Conservation (phyloP, 2,888 invertebrate species). For the Tipula helvola region DNA sequence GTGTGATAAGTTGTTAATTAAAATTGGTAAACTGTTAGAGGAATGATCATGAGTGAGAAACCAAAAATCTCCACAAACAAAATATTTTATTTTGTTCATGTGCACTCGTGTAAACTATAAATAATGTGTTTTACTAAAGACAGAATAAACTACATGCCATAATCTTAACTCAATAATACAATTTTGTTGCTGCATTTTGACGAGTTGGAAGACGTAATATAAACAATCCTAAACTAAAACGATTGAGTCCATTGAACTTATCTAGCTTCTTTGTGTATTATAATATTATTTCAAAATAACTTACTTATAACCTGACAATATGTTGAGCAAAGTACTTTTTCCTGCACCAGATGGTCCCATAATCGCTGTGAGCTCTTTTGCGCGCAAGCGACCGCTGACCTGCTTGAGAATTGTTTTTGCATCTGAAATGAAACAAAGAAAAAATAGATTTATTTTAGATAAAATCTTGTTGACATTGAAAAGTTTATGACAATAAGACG, state of each 20-base stretch:
- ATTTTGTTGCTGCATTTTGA: too few relatives aligned
- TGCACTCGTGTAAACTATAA: too few relatives aligned
- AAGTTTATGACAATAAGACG: conserved; percentile 8
- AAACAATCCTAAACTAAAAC: neutral
- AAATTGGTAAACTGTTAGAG: too few relatives aligned
- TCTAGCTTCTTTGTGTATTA: neutral
- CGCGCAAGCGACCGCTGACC: conserved; percentile 76
- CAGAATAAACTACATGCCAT: too few relatives aligned
- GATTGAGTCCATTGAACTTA: neutral
- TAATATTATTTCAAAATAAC: conserved; percentile 26
- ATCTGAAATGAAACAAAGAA: conserved; percentile 42
- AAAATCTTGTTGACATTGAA: conserved; percentile 10
- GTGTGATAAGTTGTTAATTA: too few relatives aligned
- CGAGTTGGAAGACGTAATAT: neutral
- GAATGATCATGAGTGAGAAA: too few relatives aligned
- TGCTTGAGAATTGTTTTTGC: conserved; percentile 78
- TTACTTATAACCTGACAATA: conserved; percentile 91
- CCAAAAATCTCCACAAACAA: too few relatives aligned
- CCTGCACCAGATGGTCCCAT: conserved; percentile 97
- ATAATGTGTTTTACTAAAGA: too few relatives aligned
- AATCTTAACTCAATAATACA: too few relatives aligned
- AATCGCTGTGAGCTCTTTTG: conserved; percentile 88
- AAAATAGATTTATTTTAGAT: neutral
- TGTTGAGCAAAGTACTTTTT: conserved; percentile 87
- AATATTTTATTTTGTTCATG: too few relatives aligned